These are phyloP conservation scores for Cecidostiba fungosa DNA, from an alignment of 2,888 invertebrate species.

Conservation along the genomic window DNA sequence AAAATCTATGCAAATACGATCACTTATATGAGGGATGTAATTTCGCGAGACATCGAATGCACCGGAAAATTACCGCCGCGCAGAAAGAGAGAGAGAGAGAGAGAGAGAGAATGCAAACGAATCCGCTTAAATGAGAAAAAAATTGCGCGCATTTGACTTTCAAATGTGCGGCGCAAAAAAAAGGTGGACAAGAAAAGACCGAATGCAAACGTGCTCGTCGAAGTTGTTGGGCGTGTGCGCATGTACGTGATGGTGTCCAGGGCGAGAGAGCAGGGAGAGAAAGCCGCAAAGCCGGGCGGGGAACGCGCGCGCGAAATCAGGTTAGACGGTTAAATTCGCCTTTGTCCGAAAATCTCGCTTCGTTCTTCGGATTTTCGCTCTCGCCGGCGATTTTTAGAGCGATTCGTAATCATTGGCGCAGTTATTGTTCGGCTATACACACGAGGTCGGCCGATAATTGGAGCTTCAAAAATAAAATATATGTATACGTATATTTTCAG, in stretches of 20 bases:
- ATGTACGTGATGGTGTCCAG: no score
- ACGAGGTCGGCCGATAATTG: slow-evolving; percentile 8
- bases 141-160: slow-evolving; percentile 44
- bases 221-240: slow-evolving; percentile 8
- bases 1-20: not conserved
- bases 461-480: slow-evolving; percentile 25
- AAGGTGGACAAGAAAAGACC: not conserved
- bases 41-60: not conserved
- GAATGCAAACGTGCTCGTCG: slow-evolving; percentile 46
- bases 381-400: not conserved
- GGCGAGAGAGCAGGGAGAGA: not conserved
- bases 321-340: slow-evolving; percentile 62
- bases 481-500: slow-evolving; percentile 25
- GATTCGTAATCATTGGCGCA: slow-evolving; percentile 27
- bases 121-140: slow-evolving; percentile 35
- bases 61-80: not conserved
- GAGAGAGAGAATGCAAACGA: not conserved
- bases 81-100: not conserved
- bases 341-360: slow-evolving; percentile 37
- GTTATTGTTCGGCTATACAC: slow-evolving; percentile 37
- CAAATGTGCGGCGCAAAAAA: slow-evolving; percentile 18
- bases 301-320: slow-evolving; percentile 1
- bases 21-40: not conserved
- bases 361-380: slow-evolving; percentile 2
- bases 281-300: not conserved